Conservation (phyloP, 2,113 vertebrate species). For the Ibidorhyncha struthersii region DNA sequence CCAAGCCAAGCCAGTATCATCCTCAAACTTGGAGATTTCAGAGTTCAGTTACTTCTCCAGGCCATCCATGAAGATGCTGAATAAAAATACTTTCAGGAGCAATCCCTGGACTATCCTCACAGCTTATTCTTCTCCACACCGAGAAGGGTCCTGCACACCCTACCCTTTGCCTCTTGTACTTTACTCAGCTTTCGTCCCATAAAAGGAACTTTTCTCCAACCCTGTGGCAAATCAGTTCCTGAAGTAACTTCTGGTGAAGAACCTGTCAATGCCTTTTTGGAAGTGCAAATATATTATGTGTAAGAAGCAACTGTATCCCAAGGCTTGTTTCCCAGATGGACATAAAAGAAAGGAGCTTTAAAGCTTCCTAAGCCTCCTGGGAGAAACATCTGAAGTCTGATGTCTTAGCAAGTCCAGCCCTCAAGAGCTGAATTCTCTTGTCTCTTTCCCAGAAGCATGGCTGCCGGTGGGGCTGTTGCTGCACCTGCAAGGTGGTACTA, state of each 20-base stretch:
- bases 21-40: background rate
- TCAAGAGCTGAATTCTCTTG: background rate
- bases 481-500: background rate
- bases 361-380: background rate
- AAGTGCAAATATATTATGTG: background rate
- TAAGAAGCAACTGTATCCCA: background rate
- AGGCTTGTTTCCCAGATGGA: background rate
- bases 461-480: background rate
- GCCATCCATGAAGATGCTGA: background rate
- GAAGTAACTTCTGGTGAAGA: background rate
- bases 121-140: background rate
- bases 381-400: background rate
- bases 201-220: background rate
- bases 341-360: background rate
- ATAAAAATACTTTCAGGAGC: background rate
- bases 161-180: background rate
- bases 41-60: background rate
- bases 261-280: background rate
- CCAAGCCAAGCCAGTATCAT: background rate
- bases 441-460: background rate
- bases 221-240: background rate
- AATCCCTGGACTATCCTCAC: background rate
- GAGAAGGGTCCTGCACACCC: rapidly evolving
- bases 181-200: background rate
- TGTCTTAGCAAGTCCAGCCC: background rate